Evolutionary conservation across 2,113 vertebrate genomes (phyloP), one percentile per base, ranked within the genome.

Genomic region (Sorex fumeus): DNA sequence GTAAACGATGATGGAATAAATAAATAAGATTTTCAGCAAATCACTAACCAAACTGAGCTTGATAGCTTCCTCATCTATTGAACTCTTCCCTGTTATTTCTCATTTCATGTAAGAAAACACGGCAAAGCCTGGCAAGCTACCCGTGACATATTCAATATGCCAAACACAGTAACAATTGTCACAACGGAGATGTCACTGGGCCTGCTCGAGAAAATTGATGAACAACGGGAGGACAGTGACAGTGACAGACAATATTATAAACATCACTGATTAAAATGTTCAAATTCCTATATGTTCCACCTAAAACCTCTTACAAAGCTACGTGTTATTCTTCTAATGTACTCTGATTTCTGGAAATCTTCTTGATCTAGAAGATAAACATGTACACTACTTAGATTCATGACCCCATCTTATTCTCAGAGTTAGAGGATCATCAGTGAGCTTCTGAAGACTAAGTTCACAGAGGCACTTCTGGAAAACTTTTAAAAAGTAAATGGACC

Each of bases 21-120:
- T 16, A 78, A 53, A 40, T 19, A 36, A 76, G n/a, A 40, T 50
- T 25, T 71, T 57, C 70, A 43, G 71, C 64, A 10, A 69, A 74
- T 45, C 76, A 83, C 23, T 78, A 91, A 72, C n/a, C 66, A 70
- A 85, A 67, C 21, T 57, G 77, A 81, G 23, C 12, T 78, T 36
- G n/a, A 77, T 5, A 40, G 30, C 25, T 85, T 85, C 57, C 71
- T 78, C 60, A 82, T n/a, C 34, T 67, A 6, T 47, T 71, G 21
- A 84, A 83, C 36, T 18, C 50, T 34, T 69, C 67, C 30, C 12
- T 43, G 78, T 23, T 18, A 15, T 66, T 50, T 86, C 34, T 62
- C 27, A 40, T 84, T 76, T 90, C 67, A 76, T 66, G 45, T 47
- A 7, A 6, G 11, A 7, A 47, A 11, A 47, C 11, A 47, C n/a